Evolutionary conservation across 2,888 invertebrate species (phyloP), one percentile per base, ranked within the genome.

Genomic region (Agonum fuliginosum): DNA sequence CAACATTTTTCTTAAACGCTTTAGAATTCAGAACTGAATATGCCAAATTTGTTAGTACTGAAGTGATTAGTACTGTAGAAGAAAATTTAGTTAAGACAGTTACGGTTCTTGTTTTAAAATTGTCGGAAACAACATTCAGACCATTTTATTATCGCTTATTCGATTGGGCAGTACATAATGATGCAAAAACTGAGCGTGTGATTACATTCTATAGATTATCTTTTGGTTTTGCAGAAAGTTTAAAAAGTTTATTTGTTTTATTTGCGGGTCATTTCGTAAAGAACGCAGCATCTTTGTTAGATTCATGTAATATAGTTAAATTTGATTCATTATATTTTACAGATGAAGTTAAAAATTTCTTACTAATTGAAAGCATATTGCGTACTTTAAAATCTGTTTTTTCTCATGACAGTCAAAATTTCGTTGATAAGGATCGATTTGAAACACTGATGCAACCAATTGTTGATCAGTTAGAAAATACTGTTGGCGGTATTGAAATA

Each of bases 201-300:
- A 92, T 96, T 67, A 96, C 96, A 0, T 97, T 96, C 86, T 96
- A 95, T 85, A 91, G 92, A 91, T 84, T 96, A 30, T 94, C 95
- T 78, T 90, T 90, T 79, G 92, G 91, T 48, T 92, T 97, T 67
- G 95, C 97, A 0, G 93, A 94, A 72, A 91, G 92, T 79, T 87
- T 98, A 2, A 95, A 96, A 86, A 94, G 95, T 3, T 87, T 98
- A 0, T 98, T 97, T 85, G 93, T 95, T 0, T 87, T 96, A n/a
- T 98, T 97, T 85, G 96, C 97, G 58, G 93, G 93, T 0, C 94
- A 95, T 83, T 93, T 97, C 81, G 88, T 97, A 12, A 92, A 93
- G 82, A 94, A 97, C 85, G 93, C 95, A 0, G 93, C 95, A 0
- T 88, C 91, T 0, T 86, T 95, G n/a, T 87, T 95, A 10, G 91